Conservation (phyloP, 2,888 invertebrate genomes). For the Ethmia dodecea region DNA sequence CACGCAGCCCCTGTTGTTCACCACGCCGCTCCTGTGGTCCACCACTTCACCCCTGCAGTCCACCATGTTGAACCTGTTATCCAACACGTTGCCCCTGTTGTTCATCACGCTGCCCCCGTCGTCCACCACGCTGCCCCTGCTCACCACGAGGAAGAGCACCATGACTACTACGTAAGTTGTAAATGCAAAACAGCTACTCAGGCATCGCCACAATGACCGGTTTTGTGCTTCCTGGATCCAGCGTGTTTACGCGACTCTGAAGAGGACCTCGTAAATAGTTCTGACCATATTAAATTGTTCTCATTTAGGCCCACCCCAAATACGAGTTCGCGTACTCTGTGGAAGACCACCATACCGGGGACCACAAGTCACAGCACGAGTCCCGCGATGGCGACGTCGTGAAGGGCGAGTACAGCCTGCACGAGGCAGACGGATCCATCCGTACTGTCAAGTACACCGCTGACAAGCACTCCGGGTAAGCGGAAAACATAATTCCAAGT, state of each 20-base stretch:
- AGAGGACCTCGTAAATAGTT: neutral
- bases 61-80: constrained; percentile 10
- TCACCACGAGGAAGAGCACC: constrained; percentile 31
- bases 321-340: constrained; percentile 74
- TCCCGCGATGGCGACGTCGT: constrained; percentile 71
- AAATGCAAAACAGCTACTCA: neutral
- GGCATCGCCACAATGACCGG: neutral
- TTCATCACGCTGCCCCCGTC: constrained; percentile 6
- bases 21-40: constrained; percentile 11
- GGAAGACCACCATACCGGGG: constrained; percentile 73
- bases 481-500: too few relatives aligned
- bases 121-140: constrained; percentile 9
- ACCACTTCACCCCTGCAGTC: constrained; percentile 16
- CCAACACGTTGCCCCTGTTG: constrained; percentile 14
- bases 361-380: constrained; percentile 75
- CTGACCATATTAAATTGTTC: constrained; percentile 8
- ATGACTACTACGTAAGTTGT: constrained; percentile 43
- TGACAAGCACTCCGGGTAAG: constrained; percentile 68
- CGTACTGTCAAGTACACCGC: constrained; percentile 74
- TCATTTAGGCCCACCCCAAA: constrained; percentile 59
- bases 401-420: constrained; percentile 77
- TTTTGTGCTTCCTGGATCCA: too few relatives aligned
- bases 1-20: constrained; percentile 14
- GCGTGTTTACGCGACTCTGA: neutral
- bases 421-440: constrained; percentile 75